These are phyloP conservation scores for Ostrea edulis DNA, from an alignment of 1,140 invertebrate species.

Conservation along the genomic window DNA sequence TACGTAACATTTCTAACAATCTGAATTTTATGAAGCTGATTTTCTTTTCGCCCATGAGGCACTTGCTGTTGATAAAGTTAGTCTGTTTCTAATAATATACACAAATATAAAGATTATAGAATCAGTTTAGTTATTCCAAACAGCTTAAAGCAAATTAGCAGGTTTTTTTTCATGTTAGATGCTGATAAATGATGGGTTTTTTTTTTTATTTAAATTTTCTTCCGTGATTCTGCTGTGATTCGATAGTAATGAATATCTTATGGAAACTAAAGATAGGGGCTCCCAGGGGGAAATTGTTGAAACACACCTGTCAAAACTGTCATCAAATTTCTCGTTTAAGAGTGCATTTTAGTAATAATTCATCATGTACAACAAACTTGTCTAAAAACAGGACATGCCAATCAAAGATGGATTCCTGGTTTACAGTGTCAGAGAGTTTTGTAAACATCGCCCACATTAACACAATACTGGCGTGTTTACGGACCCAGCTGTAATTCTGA, in stretches of 20 bases:
- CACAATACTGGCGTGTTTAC: neutral
- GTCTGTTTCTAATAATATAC: neutral
- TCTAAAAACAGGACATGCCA: neutral
- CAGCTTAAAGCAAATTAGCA: constrained; percentile 13
- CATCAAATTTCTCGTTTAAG: neutral
- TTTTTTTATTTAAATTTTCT: neutral
- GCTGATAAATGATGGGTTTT: constrained; percentile 7
- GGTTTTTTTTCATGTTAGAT: neutral
- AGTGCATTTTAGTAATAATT: constrained; percentile 1
- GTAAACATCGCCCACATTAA: neutral
- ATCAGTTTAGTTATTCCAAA: neutral
- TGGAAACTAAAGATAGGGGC: constrained; percentile 3
- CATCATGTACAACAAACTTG: neutral
- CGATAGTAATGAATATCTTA: constrained; percentile 19
- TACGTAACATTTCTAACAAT: neutral
- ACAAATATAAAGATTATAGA: neutral
- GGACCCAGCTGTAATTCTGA: neutral
- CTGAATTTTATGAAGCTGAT: neutral
- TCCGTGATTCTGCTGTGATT: neutral
- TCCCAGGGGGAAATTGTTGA: neutral
- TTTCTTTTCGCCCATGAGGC: neutral
- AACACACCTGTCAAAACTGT: constrained; percentile 15
- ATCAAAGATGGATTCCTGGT: neutral
- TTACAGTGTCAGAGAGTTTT: neutral
- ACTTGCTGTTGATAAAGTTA: neutral